Conservation (phyloP, 2,797 vertebrate species). For the Girardinus metallicus region DNA sequence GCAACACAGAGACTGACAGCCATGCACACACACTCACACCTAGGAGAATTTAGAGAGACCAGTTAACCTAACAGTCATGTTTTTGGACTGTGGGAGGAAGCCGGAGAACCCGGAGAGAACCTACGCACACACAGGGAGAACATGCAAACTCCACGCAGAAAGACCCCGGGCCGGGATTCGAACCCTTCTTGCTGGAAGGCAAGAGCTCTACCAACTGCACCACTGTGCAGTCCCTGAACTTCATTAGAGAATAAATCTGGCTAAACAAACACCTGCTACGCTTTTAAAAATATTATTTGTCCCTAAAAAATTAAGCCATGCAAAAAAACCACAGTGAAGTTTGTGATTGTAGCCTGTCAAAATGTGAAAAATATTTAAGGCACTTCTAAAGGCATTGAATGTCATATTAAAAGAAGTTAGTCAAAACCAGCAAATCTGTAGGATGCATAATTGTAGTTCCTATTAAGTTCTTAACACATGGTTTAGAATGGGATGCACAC, state of each 20-base stretch:
- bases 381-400: neutral
- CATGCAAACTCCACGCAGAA: no score
- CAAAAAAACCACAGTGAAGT: neutral
- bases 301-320: neutral
- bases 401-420: neutral
- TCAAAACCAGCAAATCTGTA: neutral
- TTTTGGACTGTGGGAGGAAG: no score
- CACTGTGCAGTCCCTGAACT: no score
- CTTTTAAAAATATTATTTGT: neutral
- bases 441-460: neutral
- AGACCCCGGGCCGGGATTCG: no score
- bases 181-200: no score
- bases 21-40: no score
- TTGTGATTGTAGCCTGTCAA: neutral
- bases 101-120: no score
- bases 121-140: no score
- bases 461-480: neutral
- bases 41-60: no score
- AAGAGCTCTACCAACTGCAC: no score
- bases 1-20: no score
- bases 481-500: conserved; percentile 7
- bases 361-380: neutral
- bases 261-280: neutral
- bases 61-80: no score
- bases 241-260: neutral